Percentiles rank a stretch among this genome's conserved stretches.
Conservation (phyloP, 2,113 vertebrate genomes). For the Delphinus delphis region DNA sequence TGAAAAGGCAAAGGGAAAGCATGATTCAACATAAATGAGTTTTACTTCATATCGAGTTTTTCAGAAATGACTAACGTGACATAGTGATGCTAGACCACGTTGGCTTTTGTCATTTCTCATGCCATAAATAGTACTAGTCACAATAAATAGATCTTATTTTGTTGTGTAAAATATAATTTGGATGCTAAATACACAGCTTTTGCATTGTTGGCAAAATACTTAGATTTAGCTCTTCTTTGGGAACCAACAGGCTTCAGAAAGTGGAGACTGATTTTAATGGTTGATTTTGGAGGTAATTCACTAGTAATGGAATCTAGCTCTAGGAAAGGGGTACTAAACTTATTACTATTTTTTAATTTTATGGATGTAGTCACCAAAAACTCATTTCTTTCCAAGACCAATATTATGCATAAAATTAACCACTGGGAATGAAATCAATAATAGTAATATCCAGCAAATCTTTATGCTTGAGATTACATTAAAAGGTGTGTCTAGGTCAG, state of each 20-base stretch:
- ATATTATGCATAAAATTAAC: not conserved
- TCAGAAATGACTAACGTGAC: not conserved
- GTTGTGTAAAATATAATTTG: not conserved
- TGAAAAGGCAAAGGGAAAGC: not conserved
- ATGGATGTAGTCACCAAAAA: not conserved
- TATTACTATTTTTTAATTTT: not conserved
- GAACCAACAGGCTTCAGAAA: slow-evolving; percentile 32
- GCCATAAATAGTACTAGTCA: not conserved
- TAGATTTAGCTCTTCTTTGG: not conserved
- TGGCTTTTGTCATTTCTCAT: not conserved
- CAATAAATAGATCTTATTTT: not conserved
- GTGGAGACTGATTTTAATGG: slow-evolving; percentile 29
- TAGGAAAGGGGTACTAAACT: not conserved
- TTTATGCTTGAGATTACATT: not conserved
- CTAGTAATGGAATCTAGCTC: slow-evolving; percentile 61
- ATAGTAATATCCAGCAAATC: not conserved
- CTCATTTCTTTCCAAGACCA: not conserved
- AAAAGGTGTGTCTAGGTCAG: not conserved
- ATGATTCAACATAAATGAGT: not conserved
- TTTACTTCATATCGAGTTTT: not conserved
- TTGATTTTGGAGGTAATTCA: slow-evolving; percentile 13
- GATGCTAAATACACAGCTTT: not conserved
- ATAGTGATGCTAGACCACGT: not conserved
- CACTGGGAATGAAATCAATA: not conserved
- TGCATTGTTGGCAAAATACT: not conserved